These are phyloP conservation scores for Oryctolagus cuniculus DNA, from an alignment of 2,113 vertebrate genomes.

Conservation along the genomic window mOryCun1.1 NC_091439.1:111015001-111015500, in stretches of 20 bases:
- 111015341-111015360: background rate
- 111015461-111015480: slow-evolving; percentile 6
- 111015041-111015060: too few species aligned
- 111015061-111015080: too few species aligned
- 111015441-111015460: background rate
- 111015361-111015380: background rate
- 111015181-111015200: slow-evolving; percentile 42
- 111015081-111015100: too few species aligned
- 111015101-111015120: background rate
- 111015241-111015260: slow-evolving; percentile 29
- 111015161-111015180: background rate
- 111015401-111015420: background rate
- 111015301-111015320: background rate
- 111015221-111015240: slow-evolving; percentile 59
- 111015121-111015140: slow-evolving; percentile 5
- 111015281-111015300: background rate
- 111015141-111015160: background rate
- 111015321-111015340: background rate
- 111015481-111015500: background rate
- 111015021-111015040: too few species aligned
- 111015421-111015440: background rate
- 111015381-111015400: background rate
- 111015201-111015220: slow-evolving; percentile 63
- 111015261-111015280: slow-evolving; percentile 45
- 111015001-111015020: too few species aligned